Evolutionary conservation across 2,888 invertebrate genomes (phyloP).

Genomic region (Pterostichus madidus): DNA sequence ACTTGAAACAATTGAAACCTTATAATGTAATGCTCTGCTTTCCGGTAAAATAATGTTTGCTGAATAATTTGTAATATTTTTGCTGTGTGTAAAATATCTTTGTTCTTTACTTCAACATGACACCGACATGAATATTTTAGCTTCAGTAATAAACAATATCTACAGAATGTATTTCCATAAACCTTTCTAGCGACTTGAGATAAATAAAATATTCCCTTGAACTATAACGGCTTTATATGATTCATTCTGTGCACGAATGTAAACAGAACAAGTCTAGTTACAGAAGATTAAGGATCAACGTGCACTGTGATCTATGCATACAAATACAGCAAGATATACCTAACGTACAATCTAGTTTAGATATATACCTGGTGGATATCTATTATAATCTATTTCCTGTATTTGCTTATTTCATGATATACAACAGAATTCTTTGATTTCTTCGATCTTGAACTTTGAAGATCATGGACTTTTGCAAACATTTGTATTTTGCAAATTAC

Average conservation of each 20-base stretch:
- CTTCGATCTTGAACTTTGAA: constrained; percentile 21
- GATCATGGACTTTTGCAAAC: neutral
- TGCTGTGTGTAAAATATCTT: too few relatives aligned
- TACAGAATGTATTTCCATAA: constrained; percentile 33
- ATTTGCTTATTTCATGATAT: constrained; percentile 32
- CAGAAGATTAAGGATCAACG: constrained; percentile 64
- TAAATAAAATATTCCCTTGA: constrained; percentile 52
- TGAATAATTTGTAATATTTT: too few relatives aligned
- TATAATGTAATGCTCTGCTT: too few relatives aligned
- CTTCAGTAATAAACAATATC: constrained; percentile 23
- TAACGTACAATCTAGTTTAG: constrained; percentile 26
- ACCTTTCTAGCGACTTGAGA: neutral
- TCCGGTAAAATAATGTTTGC: too few relatives aligned
- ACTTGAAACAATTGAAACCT: too few relatives aligned
- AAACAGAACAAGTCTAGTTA: constrained; percentile 62
- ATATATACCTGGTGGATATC: constrained; percentile 46
- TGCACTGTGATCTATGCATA: constrained; percentile 53
- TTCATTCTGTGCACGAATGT: constrained; percentile 55
- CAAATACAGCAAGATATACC: constrained; percentile 23
- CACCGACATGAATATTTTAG: constrained; percentile 15
- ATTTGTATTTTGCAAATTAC: neutral
- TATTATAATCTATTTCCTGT: constrained; percentile 51
- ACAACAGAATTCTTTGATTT: neutral
- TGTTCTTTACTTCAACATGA: neutral
- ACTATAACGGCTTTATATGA: constrained; percentile 56